These are phyloP conservation scores for Nymphalis c-album DNA, from an alignment of 2,888 invertebrate genomes.

Conservation along the genomic window DNA sequence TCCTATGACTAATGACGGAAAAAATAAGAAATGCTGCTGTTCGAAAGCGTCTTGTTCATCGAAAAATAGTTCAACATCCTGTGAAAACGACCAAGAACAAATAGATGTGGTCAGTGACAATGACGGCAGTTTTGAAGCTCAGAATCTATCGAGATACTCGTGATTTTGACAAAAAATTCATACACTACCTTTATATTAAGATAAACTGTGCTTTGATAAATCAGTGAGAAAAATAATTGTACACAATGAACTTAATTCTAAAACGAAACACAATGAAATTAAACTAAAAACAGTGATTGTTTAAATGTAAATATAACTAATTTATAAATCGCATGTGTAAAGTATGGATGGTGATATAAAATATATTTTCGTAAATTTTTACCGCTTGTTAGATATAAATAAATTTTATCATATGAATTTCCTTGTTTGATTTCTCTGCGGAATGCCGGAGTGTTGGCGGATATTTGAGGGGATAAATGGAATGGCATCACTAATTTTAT, in stretches of 20 bases:
- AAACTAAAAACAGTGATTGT: not conserved
- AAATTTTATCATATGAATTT: conserved; percentile 58
- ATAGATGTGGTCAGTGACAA: conserved; percentile 76
- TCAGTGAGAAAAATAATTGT: no score
- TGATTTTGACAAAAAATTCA: conserved; percentile 39
- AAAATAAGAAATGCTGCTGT: conserved; percentile 69
- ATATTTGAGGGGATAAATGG: conserved; percentile 37
- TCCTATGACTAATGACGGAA: conserved; percentile 67
- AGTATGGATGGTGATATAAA: conserved; percentile 33
- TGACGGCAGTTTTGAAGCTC: conserved; percentile 60
- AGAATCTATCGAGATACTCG: conserved; percentile 62
- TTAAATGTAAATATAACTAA: conserved; percentile 59
- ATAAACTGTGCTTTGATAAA: not conserved
- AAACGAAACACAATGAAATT: not conserved
- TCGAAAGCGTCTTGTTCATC: conserved; percentile 60
- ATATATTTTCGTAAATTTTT: conserved; percentile 67
- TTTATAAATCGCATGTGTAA: conserved; percentile 52
- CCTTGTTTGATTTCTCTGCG: conserved; percentile 41
- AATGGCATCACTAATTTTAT: conserved; percentile 49
- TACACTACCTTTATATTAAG: conserved; percentile 1
- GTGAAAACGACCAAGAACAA: conserved; percentile 69
- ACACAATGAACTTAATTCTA: no score
- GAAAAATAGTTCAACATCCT: conserved; percentile 53
- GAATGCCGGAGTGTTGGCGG: conserved; percentile 36
- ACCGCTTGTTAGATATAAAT: conserved; percentile 62